These are phyloP conservation scores for Hucho hucho DNA, from an alignment of 2,113 vertebrate species.

Conservation along the genomic window DNA sequence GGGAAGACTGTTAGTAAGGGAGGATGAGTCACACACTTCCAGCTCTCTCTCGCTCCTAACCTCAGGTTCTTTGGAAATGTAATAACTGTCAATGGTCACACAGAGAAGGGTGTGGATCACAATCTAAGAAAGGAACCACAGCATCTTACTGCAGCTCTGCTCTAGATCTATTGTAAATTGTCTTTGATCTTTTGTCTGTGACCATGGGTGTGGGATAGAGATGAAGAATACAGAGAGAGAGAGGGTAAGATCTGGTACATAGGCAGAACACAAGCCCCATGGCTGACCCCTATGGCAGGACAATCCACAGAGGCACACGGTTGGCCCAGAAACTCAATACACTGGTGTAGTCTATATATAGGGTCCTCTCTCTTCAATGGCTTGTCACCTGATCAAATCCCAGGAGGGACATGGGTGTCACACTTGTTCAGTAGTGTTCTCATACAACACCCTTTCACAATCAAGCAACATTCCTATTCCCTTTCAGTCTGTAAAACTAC, in stretches of 20 bases:
- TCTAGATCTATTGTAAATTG: not conserved
- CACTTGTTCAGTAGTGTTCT: not conserved
- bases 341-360: not conserved
- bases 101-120: not conserved
- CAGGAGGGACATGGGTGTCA: not conserved
- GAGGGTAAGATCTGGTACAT: too few relatives aligned
- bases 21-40: slow-evolving; percentile 7
- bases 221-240: not conserved
- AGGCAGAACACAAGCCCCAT: too few relatives aligned
- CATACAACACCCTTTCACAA: not conserved
- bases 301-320: too few relatives aligned
- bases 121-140: not conserved
- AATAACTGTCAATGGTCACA: not conserved
- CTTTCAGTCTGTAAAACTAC: not conserved
- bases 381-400: not conserved
- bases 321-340: not conserved
- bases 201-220: not conserved
- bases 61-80: not conserved
- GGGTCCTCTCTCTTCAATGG: not conserved
- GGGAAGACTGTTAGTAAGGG: slow-evolving; percentile 1
- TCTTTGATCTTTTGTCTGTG: not conserved
- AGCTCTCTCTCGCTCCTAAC: not conserved
- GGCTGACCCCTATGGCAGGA: too few relatives aligned
- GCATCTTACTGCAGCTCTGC: not conserved
- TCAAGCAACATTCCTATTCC: not conserved